Evolutionary conservation across 2,888 invertebrate genomes (phyloP).

Genomic region (Phorcus lineatus): DNA sequence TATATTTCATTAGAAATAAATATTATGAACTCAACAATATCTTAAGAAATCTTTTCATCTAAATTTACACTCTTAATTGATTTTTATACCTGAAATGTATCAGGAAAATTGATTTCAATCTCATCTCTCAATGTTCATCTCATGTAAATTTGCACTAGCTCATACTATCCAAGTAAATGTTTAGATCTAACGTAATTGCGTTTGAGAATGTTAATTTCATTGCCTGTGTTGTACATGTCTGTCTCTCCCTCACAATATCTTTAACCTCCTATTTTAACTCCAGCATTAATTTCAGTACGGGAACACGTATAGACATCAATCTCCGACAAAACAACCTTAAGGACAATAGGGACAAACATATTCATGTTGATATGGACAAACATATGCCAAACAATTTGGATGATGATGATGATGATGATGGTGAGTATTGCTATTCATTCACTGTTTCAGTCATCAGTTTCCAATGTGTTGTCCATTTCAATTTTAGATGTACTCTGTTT

Average conservation of each 20-base stretch:
- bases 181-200: neutral
- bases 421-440: neutral
- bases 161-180: neutral
- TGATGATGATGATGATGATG: constrained; percentile 34
- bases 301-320: constrained; percentile 62
- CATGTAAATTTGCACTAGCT: neutral
- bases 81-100: too few species aligned
- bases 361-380: constrained; percentile 54
- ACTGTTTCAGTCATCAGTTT: too few species aligned
- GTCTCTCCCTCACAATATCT: neutral
- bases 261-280: constrained; percentile 30
- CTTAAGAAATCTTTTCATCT: too few species aligned
- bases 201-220: neutral
- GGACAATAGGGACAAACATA: constrained; percentile 64
- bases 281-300: constrained; percentile 71
- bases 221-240: neutral
- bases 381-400: constrained; percentile 38
- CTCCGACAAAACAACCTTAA: constrained; percentile 69
- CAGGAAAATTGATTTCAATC: too few species aligned
- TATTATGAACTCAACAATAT: too few species aligned
- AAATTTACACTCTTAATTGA: too few species aligned
- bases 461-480: neutral
- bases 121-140: neutral
- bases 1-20: too few species aligned
- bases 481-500: neutral